These are phyloP conservation scores for Synergus gifuensis DNA, from an alignment of 2,888 invertebrate genomes.

Conservation along the genomic window DNA sequence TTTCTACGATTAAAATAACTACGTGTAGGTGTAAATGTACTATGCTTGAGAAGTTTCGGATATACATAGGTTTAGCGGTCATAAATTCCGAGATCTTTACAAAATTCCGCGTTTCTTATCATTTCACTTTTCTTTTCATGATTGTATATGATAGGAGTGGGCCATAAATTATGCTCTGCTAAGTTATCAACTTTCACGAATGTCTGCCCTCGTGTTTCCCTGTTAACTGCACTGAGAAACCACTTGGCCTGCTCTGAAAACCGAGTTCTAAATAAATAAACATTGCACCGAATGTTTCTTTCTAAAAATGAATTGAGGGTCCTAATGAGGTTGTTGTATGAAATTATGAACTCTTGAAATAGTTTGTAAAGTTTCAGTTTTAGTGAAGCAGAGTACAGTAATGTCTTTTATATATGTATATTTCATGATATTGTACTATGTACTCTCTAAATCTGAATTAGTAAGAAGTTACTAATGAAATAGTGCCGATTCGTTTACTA, in stretches of 20 bases:
- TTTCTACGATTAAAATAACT: constrained; percentile 38
- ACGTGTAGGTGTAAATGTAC: constrained; percentile 34
- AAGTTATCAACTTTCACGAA: neutral
- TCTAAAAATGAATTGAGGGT: constrained; percentile 12
- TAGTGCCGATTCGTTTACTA: no score
- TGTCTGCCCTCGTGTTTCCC: constrained; percentile 3
- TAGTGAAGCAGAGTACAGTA: neutral
- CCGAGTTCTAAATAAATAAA: constrained; percentile 10
- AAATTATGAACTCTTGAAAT: neutral
- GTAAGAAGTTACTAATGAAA: no score
- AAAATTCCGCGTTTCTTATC: neutral
- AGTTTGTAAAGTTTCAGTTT: no score
- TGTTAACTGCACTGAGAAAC: constrained; percentile 15
- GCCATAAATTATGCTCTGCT: constrained; percentile 7
- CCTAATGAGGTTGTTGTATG: constrained; percentile 33
- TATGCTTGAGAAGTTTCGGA: neutral
- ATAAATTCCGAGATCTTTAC: constrained; percentile 15
- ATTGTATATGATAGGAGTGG: neutral
- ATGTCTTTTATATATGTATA: neutral
- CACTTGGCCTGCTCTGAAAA: constrained; percentile 33
- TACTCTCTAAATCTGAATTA: no score
- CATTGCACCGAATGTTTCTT: constrained; percentile 23
- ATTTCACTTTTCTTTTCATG: neutral
- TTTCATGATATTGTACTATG: neutral
- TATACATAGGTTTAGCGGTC: constrained; percentile 10